Conservation (phyloP, 1,140 invertebrate species). For the Zaprionus ghesquierei region DNA sequence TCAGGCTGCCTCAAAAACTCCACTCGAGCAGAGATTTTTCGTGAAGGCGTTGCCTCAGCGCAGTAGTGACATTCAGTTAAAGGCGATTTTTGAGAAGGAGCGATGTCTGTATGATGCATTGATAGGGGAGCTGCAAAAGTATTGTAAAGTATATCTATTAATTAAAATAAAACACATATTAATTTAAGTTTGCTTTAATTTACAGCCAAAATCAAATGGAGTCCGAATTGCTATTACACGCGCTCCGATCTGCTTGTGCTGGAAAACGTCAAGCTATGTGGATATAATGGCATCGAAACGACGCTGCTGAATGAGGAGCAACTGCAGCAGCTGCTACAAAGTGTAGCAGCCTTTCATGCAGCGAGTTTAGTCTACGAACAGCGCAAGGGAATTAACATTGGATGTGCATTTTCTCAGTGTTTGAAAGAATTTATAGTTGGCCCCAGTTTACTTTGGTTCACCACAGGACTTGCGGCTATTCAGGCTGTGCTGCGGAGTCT, state of each 20-base stretch:
- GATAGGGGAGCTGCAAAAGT: slow-evolving; percentile 42
- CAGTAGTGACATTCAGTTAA: slow-evolving; percentile 54
- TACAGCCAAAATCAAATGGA: slow-evolving; percentile 59
- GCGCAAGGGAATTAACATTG: slow-evolving; percentile 38
- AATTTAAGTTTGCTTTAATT: neutral
- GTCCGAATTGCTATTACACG: slow-evolving; percentile 63
- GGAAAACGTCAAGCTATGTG: slow-evolving; percentile 67
- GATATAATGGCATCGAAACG: slow-evolving; percentile 9
- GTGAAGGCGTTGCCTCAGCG: slow-evolving; percentile 58
- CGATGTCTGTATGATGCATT: slow-evolving; percentile 54
- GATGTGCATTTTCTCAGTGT: slow-evolving; percentile 48
- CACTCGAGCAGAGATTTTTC: slow-evolving; percentile 32
- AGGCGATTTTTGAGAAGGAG: slow-evolving; percentile 63
- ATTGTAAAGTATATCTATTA: slow-evolving; percentile 37
- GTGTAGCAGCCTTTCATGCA: slow-evolving; percentile 82
- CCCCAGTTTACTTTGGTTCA: slow-evolving; percentile 62
- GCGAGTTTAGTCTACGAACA: slow-evolving; percentile 75
- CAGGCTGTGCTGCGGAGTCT: slow-evolving; percentile 44
- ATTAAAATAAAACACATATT: neutral
- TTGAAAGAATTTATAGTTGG: slow-evolving; percentile 61
- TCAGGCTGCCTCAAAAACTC: slow-evolving; percentile 20
- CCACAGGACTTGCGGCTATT: slow-evolving; percentile 62
- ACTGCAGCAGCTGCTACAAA: slow-evolving; percentile 53
- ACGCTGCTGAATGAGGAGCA: neutral
- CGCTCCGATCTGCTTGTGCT: slow-evolving; percentile 79